A percentile compares a stretch with the other conserved stretches of the same genome.
phyloP scores from a whole-genome alignment of 1,140 invertebrate species.

The Cydia pomonella region DNA sequence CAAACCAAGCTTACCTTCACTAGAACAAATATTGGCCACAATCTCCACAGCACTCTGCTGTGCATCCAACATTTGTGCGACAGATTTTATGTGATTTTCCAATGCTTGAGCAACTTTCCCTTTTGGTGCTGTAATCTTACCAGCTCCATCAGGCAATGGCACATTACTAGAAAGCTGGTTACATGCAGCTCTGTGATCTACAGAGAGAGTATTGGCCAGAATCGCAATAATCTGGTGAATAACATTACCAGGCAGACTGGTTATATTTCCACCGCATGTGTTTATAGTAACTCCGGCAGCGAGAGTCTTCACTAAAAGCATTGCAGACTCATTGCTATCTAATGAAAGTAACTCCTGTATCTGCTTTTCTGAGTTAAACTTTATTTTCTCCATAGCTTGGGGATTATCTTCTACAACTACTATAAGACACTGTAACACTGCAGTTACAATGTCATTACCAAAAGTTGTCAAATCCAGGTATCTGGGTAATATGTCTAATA shows the following conservation, averaged over 20 bases:
- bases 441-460: slow-evolving; percentile 82
- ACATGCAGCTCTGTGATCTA: slow-evolving; percentile 69
- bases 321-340: slow-evolving; percentile 65
- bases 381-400: slow-evolving; percentile 77
- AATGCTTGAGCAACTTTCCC: slow-evolving; percentile 61
- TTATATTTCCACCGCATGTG: slow-evolving; percentile 68
- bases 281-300: slow-evolving; percentile 81
- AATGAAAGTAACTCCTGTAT: slow-evolving; percentile 76
- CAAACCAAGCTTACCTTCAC: slow-evolving; percentile 77
- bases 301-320: slow-evolving; percentile 81
- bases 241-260: slow-evolving; percentile 58
- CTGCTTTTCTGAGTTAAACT: slow-evolving; percentile 67
- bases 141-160: slow-evolving; percentile 60
- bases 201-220: slow-evolving; percentile 74
- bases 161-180: slow-evolving; percentile 78
- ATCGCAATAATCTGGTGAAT: slow-evolving; percentile 72
- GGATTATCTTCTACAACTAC: slow-evolving; percentile 86
- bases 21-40: slow-evolving; percentile 86
- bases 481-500: slow-evolving; percentile 83
- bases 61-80: slow-evolving; percentile 81
- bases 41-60: slow-evolving; percentile 86
- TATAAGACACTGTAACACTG: slow-evolving; percentile 84
- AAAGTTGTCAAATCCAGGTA: slow-evolving; percentile 83
- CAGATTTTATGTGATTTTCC: slow-evolving; percentile 74
- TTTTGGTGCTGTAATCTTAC: slow-evolving; percentile 53